Evolutionary conservation across 2,113 vertebrate genomes (phyloP), one percentile per base, ranked within the genome.

Genomic region (Syngnathoides biaculeatus): DNA sequence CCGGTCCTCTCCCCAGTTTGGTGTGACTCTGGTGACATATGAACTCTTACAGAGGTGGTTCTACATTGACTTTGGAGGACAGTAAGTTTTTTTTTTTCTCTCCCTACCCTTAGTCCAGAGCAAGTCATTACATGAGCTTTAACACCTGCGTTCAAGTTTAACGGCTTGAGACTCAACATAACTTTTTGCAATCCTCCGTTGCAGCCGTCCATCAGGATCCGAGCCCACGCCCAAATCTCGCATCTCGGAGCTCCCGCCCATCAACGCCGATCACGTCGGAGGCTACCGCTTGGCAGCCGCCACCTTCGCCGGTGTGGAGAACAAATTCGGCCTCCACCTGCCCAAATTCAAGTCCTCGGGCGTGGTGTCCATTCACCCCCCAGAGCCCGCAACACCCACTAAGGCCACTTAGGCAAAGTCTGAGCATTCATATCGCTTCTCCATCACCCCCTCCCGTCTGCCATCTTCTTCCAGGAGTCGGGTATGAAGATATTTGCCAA

Each of bases 31-130:
- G 89, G 85, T 99, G 77, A 98, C 96, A 57, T 99, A 99, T 0
- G 97, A 99, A 78, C 95, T 99, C 73, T 86, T 99, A 52, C 97
- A 99, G 93, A 89, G 94, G 75, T 99, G 97, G 96, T 92, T 99
- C 71, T 95, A 96, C 55, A 55, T 99, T 22, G 96, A 99, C 85
- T 99, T 99, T 76, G 97, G 97, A 82, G 96, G 96, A 94, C 91
- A 91, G 97, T 98, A 93, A 96, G 95, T 88, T 26, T 3, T 20
- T 24, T 22, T 62, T 22, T 30, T 19, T 55, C 14, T n/a, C n/a
- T n/a, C n/a, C n/a, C n/a, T n/a, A n/a, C n/a, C 22, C 30, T 52
- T n/a, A 9, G 5, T 22, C 48, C 48, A 10, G 10, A 50, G 30
- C 30, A 35, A 35, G 30, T 35, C 30, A 35, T 35, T 35, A 35